Base-by-base conservation (phyloP, 1,140 invertebrate species). In the Magallana ariakensis region DNA sequence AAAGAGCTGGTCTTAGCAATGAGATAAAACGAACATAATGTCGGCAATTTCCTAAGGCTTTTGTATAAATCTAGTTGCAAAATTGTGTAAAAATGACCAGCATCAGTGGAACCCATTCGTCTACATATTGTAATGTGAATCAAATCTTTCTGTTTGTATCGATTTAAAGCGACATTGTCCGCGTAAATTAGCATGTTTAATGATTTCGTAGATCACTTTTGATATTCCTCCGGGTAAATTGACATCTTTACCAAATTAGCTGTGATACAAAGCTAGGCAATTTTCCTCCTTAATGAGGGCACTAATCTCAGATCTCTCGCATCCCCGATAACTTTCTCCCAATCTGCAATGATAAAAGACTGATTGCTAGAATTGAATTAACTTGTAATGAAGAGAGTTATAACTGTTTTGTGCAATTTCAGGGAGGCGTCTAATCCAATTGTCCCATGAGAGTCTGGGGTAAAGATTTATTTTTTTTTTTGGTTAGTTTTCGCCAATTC, bases 211-310 rank as follows among this genome's bases (percentile, higher is more conserved):
- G 66, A 75, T 75, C 66, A 75, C 66, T 33, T 75, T 75, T 75
- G 66, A 75, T 75, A 75, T 19, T 75, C 66, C 66, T 75, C 22
- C 22, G 22, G 66, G 66, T 75, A 75, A 75, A 75, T 75, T 75
- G 66, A 75, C 66, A 75, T 75, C 66, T 75, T 75, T 75, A 75
- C 66, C 66, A 75, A 75, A 75, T 75, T 75, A 75, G 66, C 66
- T 26, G 66, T 75, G 22, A 75, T 75, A 75, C 33, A 75, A 75
- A 75, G 66, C 66, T 26, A 13, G 66, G 22, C 66, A 75, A 75
- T 75, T 75, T 75, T 75, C 66, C 26, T 75, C 66, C 7, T 19
- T 75, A 75, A 75, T 75, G 66, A 75, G 22, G 66, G 66, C 66
- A 22, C 66, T 75, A 75, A 75, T 75, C 66, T 75, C 66, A 26